Evolutionary conservation across 1,140 invertebrate species (phyloP).

Genomic region (Papilio xuthus): DNA sequence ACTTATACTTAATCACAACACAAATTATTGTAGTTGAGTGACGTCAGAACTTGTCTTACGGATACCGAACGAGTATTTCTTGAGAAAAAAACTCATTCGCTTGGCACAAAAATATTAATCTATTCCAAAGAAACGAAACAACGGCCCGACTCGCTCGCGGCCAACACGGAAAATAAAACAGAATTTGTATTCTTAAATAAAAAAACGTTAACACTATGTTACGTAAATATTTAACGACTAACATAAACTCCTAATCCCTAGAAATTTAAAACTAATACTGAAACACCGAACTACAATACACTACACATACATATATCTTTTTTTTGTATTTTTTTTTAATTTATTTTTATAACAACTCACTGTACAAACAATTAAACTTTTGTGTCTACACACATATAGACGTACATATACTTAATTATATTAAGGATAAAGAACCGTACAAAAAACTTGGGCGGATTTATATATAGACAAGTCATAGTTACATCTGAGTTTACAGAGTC

Average conservation of each 20-base stretch:
- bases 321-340: constrained; percentile 52
- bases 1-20: constrained; percentile 68
- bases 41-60: constrained; percentile 29
- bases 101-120: constrained; percentile 31
- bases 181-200: constrained; percentile 64
- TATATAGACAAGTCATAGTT: constrained; percentile 31
- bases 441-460: constrained; percentile 61
- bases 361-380: constrained; percentile 64
- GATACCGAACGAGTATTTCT: constrained; percentile 20
- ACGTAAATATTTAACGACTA: constrained; percentile 75
- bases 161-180: constrained; percentile 50
- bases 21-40: constrained; percentile 56
- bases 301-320: constrained; percentile 57
- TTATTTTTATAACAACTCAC: constrained; percentile 64
- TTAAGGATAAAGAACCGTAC: constrained; percentile 48
- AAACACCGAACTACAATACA: constrained; percentile 66
- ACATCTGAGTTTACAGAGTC: background rate
- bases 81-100: background rate
- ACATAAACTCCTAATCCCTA: constrained; percentile 75
- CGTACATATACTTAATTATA: constrained; percentile 44
- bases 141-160: constrained; percentile 16
- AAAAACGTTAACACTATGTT: constrained; percentile 61
- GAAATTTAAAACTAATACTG: constrained; percentile 75
- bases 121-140: constrained; percentile 27
- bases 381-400: constrained; percentile 32